Base-by-base conservation (phyloP, 1,140 invertebrate genomes). In the Penaeus vannamei region DNA sequence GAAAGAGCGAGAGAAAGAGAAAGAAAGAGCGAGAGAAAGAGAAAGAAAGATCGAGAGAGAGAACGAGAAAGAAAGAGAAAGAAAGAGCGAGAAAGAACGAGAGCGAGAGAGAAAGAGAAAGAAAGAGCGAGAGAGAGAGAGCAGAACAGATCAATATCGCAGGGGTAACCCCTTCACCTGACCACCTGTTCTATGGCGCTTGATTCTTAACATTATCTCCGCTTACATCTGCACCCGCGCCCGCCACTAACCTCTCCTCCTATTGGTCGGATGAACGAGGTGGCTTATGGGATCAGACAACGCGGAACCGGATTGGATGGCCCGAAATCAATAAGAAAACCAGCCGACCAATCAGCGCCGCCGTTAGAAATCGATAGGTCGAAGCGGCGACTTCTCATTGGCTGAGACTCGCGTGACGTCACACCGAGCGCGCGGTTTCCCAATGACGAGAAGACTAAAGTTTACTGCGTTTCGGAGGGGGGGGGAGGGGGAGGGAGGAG, bases 291-390 rank as follows among this genome's bases (percentile, higher is more conserved):
- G 87, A 88, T 88, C 81, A 84, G 66, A 66, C 80, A 26, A 19
- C 53, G 61, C 85, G 81, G 61, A 64, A 59, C 81, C 66, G 60
- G 87, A 77, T 84, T 88, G 81, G 87, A 60, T 32, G 66, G 59
- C 81, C 26, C 46, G 66, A 32, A 88, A 88, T 88, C 87, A 88
- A 88, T 88, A 88, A 88, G 81, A 83, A 32, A 61, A 66, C 87
- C 29, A 72, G 23, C 36, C 87, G 83, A 61, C 87, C 87, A 88
- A 88, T 88, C 87, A 84, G 77, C 80, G 59, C 64, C 80, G 7
- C 53, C 87, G 69, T 82, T 88, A 82, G 81, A 88, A 84, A 88
- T 88, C 87, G 87, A 88, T 88, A 82, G 81, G 66, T 66, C 87
- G 66, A 61, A 84, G 77, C 81, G 87, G 81, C 32, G 87, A 60